Conservation (phyloP, 2,113 vertebrate genomes). For the Plotosus lineatus region DNA sequence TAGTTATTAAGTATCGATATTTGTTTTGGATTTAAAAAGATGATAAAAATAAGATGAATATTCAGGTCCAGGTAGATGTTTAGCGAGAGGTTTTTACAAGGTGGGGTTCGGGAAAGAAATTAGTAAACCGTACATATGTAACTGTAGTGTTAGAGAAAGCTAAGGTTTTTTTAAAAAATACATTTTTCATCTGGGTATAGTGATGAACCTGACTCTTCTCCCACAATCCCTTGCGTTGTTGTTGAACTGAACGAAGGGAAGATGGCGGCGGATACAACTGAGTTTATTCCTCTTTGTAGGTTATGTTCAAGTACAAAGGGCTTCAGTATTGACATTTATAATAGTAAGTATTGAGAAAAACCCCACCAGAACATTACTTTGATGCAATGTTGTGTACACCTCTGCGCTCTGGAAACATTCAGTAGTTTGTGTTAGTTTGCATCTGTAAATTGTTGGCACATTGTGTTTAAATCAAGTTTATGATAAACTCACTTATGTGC, state of each 20-base stretch:
- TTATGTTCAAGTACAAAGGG: background rate
- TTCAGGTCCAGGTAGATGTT: background rate
- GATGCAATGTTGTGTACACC: background rate
- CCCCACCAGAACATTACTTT: too few relatives aligned
- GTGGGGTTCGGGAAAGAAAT: background rate
- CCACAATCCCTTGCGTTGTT: background rate
- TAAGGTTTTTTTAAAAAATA: too few relatives aligned
- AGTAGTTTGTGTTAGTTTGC: background rate
- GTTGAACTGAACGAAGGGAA: background rate
- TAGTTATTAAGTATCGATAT: background rate
- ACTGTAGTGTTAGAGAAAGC: background rate
- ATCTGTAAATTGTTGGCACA: background rate
- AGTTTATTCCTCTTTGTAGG: too few relatives aligned
- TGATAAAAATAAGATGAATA: background rate
- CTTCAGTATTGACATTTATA: background rate
- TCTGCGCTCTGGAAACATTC: background rate
- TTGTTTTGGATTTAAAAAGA: too few relatives aligned
- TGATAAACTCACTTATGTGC: background rate
- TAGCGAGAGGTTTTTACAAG: too few relatives aligned
- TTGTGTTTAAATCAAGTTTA: background rate
- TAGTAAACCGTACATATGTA: too few relatives aligned
- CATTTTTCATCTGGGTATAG: background rate
- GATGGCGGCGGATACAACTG: background rate
- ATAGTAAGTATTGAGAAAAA: background rate
- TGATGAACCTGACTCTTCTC: background rate